Evolutionary conservation across 2,113 vertebrate genomes (phyloP), one percentile per base, ranked within the genome.

Genomic region (Coryphaenoides rupestris): DNA sequence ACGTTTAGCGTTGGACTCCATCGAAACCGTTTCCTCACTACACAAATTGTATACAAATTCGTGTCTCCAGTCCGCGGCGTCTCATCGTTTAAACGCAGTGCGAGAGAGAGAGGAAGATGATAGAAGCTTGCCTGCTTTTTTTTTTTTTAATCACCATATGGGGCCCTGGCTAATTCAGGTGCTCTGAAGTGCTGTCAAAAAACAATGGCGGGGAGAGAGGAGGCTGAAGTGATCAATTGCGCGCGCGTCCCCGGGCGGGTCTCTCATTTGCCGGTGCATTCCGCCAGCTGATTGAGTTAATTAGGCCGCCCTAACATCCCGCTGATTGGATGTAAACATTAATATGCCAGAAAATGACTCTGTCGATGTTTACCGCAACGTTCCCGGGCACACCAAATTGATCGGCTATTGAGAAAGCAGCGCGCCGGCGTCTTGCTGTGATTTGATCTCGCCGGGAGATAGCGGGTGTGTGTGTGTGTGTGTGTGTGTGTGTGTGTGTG

Each of bases 321-420:
- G 78, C 85, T 90, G 88, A 90, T 89, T 89, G 87, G 86, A 87
- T 89, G 85, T 88, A 88, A 89, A 89, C 88, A 89, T 90, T 90
- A 90, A 89, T 90, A 89, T 86, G 84, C 75, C 85, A 85, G 86
- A 90, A 90, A 90, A 90, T 86, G 78, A 90, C 82, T 90, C 73
- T 9, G 77, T 85, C 74, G 75, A 86, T 88, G 84, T 85, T 88
- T 86, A 81, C 84, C n/a, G 66, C 78, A 52, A 59, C 75, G 78
- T 90, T 87, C 70, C n/a, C 24, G 77, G 82, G 58, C 67, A 58
- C 55, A 67, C 74, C 80, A 84, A 89, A 90, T 88, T 87, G 86
- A 90, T 88, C 81, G 49, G 74, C 79, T 80, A 82, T 83, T 75
- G 76, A 82, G 69, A 82, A 63, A 76, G 40, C 61, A 60, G 63